Base-by-base conservation (phyloP, 2,888 invertebrate species). In the Zele albiditarsus region DNA sequence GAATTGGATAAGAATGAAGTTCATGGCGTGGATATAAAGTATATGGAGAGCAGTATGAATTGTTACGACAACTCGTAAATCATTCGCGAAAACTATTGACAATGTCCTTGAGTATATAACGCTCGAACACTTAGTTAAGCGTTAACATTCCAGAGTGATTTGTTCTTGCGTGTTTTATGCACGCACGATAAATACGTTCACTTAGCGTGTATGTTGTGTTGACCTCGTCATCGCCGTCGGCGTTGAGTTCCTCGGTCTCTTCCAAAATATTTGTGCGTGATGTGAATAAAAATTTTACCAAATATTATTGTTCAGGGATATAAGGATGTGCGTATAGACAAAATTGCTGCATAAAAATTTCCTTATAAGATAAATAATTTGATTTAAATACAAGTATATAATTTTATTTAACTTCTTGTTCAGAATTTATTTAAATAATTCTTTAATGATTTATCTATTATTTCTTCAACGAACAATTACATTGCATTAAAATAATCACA, bases 91-190 rank as follows among this genome's bases (percentile, higher is more conserved):
- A 66, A 42, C 27, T 53, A 72, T 31, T 23, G 33, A 23, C 20
- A 31, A 60, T 71, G 75, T 73, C 79, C 79, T 80, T 80, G 79
- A 74, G 75, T 31, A 57, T 38, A 75, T 73, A 31, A 38, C n/a
- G 62, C n/a, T 31, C 23, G 31, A 6, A 62, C 31, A 62, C 38
- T 63, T 38, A 63, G 16, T 75, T 73, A 78, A 77, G 77, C 78
- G 77, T 79, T 79, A 78, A 79, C 77, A 77, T 78, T 78, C 76
- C 77, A 78, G 46, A 67, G 71, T 74, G 76, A 77, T 79, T 79
- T 76, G 76, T 60, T 71, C 65, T 67, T 62, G 53, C 20, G n/a
- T 69, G 58, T 33, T 71, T 70, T 53, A 27, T 71, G 38, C 16
- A 16, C 63, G 31, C 20, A 31, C 23, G 38, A 63, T 63, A 63